phyloP scores from a whole-genome alignment of 2,888 invertebrate species.

The Tipula vernalis region DNA sequence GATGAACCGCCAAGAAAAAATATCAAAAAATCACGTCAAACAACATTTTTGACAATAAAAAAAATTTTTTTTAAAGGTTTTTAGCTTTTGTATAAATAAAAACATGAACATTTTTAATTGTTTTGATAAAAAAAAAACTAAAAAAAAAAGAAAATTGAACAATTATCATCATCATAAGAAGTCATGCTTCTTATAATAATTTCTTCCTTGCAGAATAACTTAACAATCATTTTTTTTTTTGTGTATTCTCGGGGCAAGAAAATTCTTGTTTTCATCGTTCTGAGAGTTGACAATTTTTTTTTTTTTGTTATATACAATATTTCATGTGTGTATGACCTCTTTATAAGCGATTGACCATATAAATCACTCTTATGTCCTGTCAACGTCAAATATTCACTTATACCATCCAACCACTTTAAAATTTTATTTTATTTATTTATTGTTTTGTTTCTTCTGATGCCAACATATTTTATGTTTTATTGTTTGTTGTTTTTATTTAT shows the following conservation, averaged over 20 bases:
- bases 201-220: not conserved
- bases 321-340: not conserved
- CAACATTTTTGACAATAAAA: not conserved
- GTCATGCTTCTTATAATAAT: not conserved
- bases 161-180: not conserved
- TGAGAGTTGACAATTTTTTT: not conserved
- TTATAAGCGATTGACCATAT: constrained; percentile 1
- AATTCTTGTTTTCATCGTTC: not conserved
- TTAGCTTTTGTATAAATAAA: not conserved
- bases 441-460: not conserved
- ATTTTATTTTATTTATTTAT: not conserved
- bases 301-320: not conserved
- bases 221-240: not conserved
- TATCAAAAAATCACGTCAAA: constrained; percentile 4
- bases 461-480: constrained; percentile 4
- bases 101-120: constrained; percentile 4
- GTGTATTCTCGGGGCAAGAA: not conserved
- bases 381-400: constrained; percentile 6
- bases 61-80: not conserved
- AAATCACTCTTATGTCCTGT: constrained; percentile 7
- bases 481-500: not conserved
- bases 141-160: not conserved
- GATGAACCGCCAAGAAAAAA: not conserved
- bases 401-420: not conserved
- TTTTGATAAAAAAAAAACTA: not conserved